Evolutionary conservation across 2,113 vertebrate genomes (phyloP).

Genomic region (Notechis scutatus): DNA sequence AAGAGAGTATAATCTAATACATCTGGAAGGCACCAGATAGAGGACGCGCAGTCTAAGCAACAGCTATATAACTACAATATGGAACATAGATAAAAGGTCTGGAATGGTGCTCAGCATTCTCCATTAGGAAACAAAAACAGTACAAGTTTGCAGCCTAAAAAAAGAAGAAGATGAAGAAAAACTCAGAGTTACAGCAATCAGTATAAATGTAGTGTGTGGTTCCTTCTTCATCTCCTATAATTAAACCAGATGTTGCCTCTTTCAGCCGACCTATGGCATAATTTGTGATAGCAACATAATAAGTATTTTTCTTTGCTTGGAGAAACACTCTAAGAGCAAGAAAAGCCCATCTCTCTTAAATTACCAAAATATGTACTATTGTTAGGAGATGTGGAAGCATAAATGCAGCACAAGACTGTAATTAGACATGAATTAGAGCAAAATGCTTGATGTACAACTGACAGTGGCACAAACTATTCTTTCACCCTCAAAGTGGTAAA

Average conservation of each 20-base stretch:
- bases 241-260: conserved; percentile 45
- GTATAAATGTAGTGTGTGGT: conserved; percentile 26
- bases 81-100: neutral
- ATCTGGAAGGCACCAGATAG: neutral
- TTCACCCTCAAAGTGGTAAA: conserved; percentile 10
- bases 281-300: conserved; percentile 43
- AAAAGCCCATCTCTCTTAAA: conserved; percentile 21
- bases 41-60: neutral
- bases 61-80: neutral
- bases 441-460: conserved; percentile 38
- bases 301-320: conserved; percentile 47
- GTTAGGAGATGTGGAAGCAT: conserved; percentile 44
- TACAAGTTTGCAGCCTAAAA: neutral
- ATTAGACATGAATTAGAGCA: conserved; percentile 57
- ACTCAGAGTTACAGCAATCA: neutral
- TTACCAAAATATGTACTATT: conserved; percentile 48
- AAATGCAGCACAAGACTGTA: conserved; percentile 34
- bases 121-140: conserved; percentile 3
- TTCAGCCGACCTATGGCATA: conserved; percentile 18
- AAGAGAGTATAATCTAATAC: neutral
- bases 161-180: neutral
- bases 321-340: conserved; percentile 48
- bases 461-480: neutral
- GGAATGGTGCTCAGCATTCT: neutral
- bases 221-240: conserved; percentile 26